phyloP scores from a whole-genome alignment of 1,140 invertebrate genomes.

The Rhyzopertha dominica region DNA sequence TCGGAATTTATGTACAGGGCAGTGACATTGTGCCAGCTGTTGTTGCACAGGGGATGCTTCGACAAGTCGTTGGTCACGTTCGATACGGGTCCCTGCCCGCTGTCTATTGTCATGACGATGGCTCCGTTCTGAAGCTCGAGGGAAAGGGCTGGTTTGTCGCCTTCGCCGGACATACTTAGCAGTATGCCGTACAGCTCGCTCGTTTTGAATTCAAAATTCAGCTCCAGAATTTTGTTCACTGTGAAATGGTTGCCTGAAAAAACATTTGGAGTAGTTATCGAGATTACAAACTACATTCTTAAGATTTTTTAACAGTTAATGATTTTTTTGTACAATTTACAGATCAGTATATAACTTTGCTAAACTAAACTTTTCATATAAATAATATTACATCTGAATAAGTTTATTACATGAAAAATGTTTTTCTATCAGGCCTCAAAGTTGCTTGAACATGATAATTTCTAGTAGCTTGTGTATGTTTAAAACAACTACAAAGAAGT shows the following conservation, averaged over 20 bases:
- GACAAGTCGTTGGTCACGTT: conserved; percentile 57
- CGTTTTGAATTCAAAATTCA: conserved; percentile 80
- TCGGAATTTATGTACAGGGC: conserved; percentile 67
- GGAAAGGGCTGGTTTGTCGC: conserved; percentile 62
- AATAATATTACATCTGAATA: no score
- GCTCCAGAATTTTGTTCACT: conserved; percentile 61
- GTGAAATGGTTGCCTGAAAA: conserved; percentile 65
- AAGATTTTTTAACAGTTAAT: no score
- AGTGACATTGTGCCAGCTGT: conserved; percentile 78
- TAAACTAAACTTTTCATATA: no score
- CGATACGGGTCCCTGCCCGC: conserved; percentile 58
- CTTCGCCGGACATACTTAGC: conserved; percentile 62
- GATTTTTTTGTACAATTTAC: no score
- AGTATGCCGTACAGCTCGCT: conserved; percentile 76
- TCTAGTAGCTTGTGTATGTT: no score
- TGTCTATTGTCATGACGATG: conserved; percentile 66
- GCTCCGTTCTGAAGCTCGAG: conserved; percentile 73
- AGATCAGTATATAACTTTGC: no score
- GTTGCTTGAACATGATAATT: no score
- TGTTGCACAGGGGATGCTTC: conserved; percentile 72
- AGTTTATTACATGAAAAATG: no score
- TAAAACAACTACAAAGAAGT: no score
- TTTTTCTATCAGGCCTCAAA: no score
- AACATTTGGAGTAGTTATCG: no score
- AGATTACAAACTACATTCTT: no score